phyloP scores from a whole-genome alignment of 2,888 invertebrate genomes.

The Linhomoeus sp. region DNA sequence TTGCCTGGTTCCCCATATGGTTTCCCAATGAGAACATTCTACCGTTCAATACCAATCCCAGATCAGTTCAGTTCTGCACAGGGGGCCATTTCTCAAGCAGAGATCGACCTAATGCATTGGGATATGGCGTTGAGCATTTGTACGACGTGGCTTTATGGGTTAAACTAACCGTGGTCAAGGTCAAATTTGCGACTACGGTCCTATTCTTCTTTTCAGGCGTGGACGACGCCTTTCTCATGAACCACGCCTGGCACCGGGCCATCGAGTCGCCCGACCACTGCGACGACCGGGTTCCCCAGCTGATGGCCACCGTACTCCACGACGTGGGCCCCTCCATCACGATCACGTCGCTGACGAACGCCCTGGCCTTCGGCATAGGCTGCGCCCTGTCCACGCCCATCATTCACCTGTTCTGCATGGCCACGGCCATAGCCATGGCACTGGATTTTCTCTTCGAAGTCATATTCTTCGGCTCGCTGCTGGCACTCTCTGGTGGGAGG shows the following conservation, averaged over 20 bases:
- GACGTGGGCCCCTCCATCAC: constrained; percentile 9
- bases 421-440: constrained; percentile 8
- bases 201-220: constrained; percentile 10
- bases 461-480: background rate
- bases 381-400: constrained; percentile 7
- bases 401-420: constrained; percentile 9
- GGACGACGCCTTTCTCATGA: constrained; percentile 10
- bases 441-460: constrained; percentile 9
- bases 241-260: constrained; percentile 8
- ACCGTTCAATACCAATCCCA: too few relatives aligned
- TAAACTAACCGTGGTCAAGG: too few relatives aligned
- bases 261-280: background rate
- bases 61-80: too few relatives aligned
- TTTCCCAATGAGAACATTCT: too few relatives aligned
- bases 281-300: background rate
- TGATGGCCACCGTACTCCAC: background rate
- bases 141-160: too few relatives aligned
- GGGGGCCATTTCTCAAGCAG: too few relatives aligned
- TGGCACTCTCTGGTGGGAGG: background rate
- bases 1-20: too few relatives aligned
- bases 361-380: constrained; percentile 9
- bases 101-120: too few relatives aligned
- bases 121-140: too few relatives aligned
- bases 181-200: constrained; percentile 9
- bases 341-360: constrained; percentile 9